Percentiles rank a stretch among this genome's conserved stretches.
These are phyloP conservation scores for Diaphora mendica DNA, from an alignment of 2,888 invertebrate species.

Conservation along the genomic window DNA sequence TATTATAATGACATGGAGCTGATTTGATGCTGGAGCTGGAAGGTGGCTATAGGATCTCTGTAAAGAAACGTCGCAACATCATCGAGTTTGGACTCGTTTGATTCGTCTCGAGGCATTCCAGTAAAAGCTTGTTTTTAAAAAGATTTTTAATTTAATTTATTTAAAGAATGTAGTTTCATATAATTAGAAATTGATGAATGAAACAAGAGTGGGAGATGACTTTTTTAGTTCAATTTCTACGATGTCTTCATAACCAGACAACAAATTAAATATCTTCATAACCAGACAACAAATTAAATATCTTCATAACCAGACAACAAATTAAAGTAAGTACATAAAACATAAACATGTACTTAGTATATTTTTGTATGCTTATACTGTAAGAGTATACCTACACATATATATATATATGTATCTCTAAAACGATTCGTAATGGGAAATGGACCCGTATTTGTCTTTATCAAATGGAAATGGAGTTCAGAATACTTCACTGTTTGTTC, in stretches of 20 bases:
- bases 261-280: neutral
- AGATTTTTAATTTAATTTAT: too few relatives aligned
- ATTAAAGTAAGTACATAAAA: neutral
- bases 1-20: too few relatives aligned
- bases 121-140: too few relatives aligned
- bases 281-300: neutral
- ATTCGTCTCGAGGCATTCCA: too few relatives aligned
- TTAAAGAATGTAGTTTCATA: too few relatives aligned
- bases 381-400: neutral
- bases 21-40: too few relatives aligned
- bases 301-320: neutral
- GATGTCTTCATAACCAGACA: neutral
- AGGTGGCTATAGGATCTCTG: too few relatives aligned
- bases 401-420: neutral
- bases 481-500: conserved; percentile 16
- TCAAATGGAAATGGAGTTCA: conserved; percentile 15
- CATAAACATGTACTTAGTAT: too few relatives aligned
- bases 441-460: conserved; percentile 17
- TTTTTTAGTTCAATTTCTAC: neutral
- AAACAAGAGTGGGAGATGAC: neutral
- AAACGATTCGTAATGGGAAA: conserved; percentile 8
- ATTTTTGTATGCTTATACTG: neutral
- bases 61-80: too few relatives aligned
- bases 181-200: neutral
- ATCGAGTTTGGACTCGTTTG: too few relatives aligned